Percentiles rank a stretch among this genome's conserved stretches.
phyloP scores from a whole-genome alignment of 2,888 invertebrate species.

The Dynastes maya region DNA sequence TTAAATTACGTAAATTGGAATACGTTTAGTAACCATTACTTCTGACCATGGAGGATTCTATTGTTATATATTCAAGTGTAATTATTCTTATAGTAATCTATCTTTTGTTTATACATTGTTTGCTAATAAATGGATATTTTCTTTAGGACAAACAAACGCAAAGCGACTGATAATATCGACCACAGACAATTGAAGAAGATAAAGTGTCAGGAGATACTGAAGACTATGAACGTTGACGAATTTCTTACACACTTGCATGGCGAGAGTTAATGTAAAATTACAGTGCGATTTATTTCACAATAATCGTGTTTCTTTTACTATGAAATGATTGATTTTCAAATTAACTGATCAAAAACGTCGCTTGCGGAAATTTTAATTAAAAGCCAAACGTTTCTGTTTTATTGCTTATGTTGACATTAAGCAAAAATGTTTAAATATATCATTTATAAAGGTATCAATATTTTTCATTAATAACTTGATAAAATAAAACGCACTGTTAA shows the following conservation, averaged over 20 bases:
- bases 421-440: background rate
- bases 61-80: too few species aligned
- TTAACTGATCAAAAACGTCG: too few species aligned
- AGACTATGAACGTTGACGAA: slow-evolving; percentile 62
- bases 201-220: slow-evolving; percentile 59
- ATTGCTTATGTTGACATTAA: background rate
- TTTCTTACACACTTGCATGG: slow-evolving; percentile 64
- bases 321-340: too few species aligned
- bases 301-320: too few species aligned
- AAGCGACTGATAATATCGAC: slow-evolving; percentile 54
- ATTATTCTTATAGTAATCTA: background rate
- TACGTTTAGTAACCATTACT: too few species aligned
- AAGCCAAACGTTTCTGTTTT: background rate
- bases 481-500: slow-evolving; percentile 36
- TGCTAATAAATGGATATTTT: background rate
- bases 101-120: too few species aligned
- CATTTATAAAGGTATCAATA: background rate
- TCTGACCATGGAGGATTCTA: too few species aligned
- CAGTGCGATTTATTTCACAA: slow-evolving; percentile 16
- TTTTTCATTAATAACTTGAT: background rate
- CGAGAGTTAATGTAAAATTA: slow-evolving; percentile 44
- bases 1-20: background rate
- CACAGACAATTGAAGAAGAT: slow-evolving; percentile 58
- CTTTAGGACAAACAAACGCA: slow-evolving; percentile 59
- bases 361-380: too few species aligned